Evolutionary conservation across 2,888 invertebrate genomes (phyloP).

Genomic region (Troglohyphantes excavatus): DNA sequence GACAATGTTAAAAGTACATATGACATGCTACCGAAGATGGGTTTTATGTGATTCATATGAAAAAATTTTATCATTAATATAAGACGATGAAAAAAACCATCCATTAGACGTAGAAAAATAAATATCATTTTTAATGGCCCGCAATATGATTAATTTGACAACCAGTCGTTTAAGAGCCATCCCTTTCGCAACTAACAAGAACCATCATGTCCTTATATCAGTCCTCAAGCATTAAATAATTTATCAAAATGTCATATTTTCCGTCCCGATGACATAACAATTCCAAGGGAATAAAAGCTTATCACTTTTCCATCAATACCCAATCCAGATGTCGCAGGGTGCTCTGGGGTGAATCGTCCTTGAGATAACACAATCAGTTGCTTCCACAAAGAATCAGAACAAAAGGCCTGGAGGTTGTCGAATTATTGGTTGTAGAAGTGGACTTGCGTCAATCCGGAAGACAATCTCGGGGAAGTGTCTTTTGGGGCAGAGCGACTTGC

Average conservation of each 20-base stretch:
- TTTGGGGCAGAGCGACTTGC: not conserved
- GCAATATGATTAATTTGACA: not conserved
- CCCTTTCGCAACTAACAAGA: not conserved
- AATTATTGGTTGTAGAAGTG: constrained; percentile 34
- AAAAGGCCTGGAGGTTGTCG: not conserved
- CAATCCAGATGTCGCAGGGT: not conserved
- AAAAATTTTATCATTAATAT: no score
- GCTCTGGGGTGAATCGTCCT: not conserved
- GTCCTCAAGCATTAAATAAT: not conserved
- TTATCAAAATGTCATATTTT: not conserved
- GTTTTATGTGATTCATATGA: no score
- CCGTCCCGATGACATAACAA: not conserved
- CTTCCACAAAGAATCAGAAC: not conserved
- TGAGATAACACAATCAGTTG: not conserved
- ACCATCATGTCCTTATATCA: not conserved
- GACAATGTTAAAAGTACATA: no score
- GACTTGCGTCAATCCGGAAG: constrained; percentile 15
- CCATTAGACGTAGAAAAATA: not conserved
- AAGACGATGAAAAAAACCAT: no score
- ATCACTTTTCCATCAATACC: not conserved
- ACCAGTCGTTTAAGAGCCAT: not conserved
- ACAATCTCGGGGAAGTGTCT: not conserved
- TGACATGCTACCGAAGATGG: no score
- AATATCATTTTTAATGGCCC: no score
- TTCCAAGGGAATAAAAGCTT: not conserved